These are phyloP conservation scores for Bubo blakistoni DNA, from an alignment of 2,113 vertebrate species.

Conservation along the genomic window DNA sequence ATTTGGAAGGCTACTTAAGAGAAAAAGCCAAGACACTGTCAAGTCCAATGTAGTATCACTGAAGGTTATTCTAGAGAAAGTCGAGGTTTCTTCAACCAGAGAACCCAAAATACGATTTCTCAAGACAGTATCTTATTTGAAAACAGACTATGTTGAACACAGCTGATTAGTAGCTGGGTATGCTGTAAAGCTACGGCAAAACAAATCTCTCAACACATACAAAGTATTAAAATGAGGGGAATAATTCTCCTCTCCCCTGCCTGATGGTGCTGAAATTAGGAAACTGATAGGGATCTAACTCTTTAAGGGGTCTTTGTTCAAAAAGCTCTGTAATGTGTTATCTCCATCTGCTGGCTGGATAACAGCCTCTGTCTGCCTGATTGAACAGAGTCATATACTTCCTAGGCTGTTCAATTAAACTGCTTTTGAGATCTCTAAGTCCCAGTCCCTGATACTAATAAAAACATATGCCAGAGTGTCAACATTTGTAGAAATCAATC, in stretches of 20 bases:
- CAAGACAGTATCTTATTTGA: not conserved
- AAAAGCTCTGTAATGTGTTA: not conserved
- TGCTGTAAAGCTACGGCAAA: not conserved
- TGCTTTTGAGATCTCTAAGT: not conserved
- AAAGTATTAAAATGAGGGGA: not conserved
- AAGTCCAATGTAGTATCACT: not conserved
- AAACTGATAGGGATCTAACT: not conserved
- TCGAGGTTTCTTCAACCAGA: not conserved
- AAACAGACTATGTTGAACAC: not conserved
- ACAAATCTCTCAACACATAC: not conserved
- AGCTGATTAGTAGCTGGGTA: not conserved
- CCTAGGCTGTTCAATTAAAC: not conserved
- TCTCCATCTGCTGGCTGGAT: constrained; percentile 44
- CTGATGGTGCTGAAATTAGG: not conserved
- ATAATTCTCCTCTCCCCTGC: not conserved
- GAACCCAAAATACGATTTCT: not conserved
- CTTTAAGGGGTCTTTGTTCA: not conserved
- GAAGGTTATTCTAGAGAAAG: not conserved
- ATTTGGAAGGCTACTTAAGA: not conserved
- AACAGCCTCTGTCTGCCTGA: not conserved
- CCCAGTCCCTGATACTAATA: not conserved
- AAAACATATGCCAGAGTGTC: not conserved
- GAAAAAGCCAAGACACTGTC: not conserved
- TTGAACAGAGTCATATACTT: not conserved
- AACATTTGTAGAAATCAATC: not conserved